Base-by-base conservation (phyloP, 1,140 invertebrate genomes). In the Drosophila ambigua region DNA sequence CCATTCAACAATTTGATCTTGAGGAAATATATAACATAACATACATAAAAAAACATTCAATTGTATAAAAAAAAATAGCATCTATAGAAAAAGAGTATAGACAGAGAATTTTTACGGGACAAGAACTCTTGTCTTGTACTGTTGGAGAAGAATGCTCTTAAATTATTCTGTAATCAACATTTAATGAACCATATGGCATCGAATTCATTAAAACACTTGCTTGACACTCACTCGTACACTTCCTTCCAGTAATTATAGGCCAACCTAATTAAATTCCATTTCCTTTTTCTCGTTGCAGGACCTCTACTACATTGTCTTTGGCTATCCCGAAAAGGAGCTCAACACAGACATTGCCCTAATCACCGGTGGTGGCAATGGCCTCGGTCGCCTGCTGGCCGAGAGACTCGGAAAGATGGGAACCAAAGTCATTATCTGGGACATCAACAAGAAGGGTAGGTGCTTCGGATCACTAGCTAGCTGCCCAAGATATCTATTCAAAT, bases 311-410 rank as follows among this genome's bases (percentile, higher is more conserved):
- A 88, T 91, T 28, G 92, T 93, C 66, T 91, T 93, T 53, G 94
- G 94, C 39, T 84, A 92, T 31, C 91, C 92, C 9, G 92, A 93
- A 80, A 95, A 94, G 81, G 93, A 94, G 61, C 81, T 98, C 20
- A 93, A 93, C 45, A 95, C 95, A 15, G 95, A 97, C 87, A 93
- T 98, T 23, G 96, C 96, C 0, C 92, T 99, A 16, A 94, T 99
- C 44, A 98, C 98, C 1, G 98, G 98, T 9, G 97, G 96, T 26
- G 98, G 97, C 28, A 96, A 96, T 66, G 98, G 98, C 41, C 94
- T 99, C 26, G 98, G 98, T 7, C 94, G 96, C 57, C 92, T 98
- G n/a, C 93, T 98, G 64, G 96, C 97, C 4, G 91, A 95, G 31
- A 94, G 96, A 74, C 94, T 98, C 52, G 96, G 96, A 0, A 93